A percentile compares a stretch with the other conserved stretches of the same genome.
These are phyloP conservation scores for Megastigmus dorsalis DNA, from an alignment of 2,888 invertebrate genomes.

Conservation along the genomic window DNA sequence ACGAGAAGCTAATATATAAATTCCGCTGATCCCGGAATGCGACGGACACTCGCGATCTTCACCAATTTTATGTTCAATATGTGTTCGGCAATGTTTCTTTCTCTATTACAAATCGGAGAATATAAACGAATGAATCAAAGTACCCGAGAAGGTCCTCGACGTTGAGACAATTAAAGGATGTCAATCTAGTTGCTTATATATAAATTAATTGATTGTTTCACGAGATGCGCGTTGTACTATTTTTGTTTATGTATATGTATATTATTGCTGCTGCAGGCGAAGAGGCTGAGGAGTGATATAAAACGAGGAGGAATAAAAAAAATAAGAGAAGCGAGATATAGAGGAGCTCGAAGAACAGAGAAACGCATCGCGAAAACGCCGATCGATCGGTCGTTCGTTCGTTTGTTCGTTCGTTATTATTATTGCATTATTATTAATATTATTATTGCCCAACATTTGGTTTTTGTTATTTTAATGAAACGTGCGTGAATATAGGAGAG, in stretches of 20 bases:
- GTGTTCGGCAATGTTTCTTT: constrained; percentile 1
- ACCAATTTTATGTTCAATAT: constrained; percentile 1
- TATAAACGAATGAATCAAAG: neutral
- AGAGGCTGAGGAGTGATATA: constrained; percentile 45
- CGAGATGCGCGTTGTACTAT: constrained; percentile 44
- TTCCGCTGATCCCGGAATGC: constrained; percentile 25
- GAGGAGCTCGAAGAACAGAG: constrained; percentile 30
- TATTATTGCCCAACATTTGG: constrained; percentile 61
- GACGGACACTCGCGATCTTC: constrained; percentile 4
- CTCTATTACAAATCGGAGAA: too few species aligned
- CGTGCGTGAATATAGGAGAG: constrained; percentile 56
- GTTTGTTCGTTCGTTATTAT: constrained; percentile 62
- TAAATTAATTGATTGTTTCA: constrained; percentile 45
- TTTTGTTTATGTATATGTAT: constrained; percentile 51
- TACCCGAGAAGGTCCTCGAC: neutral
- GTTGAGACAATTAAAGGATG: neutral
- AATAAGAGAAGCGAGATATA: too few species aligned
- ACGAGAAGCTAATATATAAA: neutral
- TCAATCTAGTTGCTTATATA: constrained; percentile 40
- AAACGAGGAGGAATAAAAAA: neutral
- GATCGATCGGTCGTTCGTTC: constrained; percentile 56
- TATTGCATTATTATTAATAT: constrained; percentile 60
- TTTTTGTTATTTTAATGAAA: constrained; percentile 68
- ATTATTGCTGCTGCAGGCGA: constrained; percentile 40
- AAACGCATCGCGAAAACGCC: constrained; percentile 55